A percentile compares a stretch with the other conserved stretches of the same genome.
Evolutionary conservation across 2,113 vertebrate species (phyloP).

Genomic region (Maccullochella peelii): DNA sequence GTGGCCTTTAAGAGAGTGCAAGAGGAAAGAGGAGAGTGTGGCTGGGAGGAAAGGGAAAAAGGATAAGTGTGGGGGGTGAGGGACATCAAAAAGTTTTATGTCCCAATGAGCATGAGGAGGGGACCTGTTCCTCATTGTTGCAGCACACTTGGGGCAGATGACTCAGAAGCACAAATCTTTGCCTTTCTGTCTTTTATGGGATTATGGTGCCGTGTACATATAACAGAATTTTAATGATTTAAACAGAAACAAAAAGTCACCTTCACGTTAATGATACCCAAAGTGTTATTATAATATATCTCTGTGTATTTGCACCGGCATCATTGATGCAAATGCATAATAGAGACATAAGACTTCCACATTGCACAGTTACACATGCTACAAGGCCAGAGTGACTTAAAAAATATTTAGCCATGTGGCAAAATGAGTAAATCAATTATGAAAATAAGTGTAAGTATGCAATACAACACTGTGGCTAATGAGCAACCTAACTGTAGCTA

Average conservation of each 20-base stretch:
- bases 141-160: conserved; percentile 74
- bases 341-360: background rate
- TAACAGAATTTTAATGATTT: background rate
- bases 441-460: no score
- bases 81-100: conserved; percentile 70
- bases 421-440: no score
- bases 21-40: conserved; percentile 66
- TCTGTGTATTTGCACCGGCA: background rate
- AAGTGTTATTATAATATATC: background rate
- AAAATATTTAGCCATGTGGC: background rate
- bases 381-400: background rate
- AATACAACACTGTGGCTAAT: no score
- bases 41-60: conserved; percentile 47
- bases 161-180: conserved; percentile 67
- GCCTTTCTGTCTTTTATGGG: conserved; percentile 33
- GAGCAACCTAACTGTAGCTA: no score
- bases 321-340: background rate
- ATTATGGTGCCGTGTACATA: background rate
- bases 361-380: background rate
- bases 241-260: background rate
- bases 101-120: conserved; percentile 54
- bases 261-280: background rate
- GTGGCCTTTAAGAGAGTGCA: conserved; percentile 73
- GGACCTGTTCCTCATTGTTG: conserved; percentile 61
- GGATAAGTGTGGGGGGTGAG: conserved; percentile 30